Evolutionary conservation across 2,113 vertebrate genomes (phyloP).

Genomic region (Oreocharis arfaki): DNA sequence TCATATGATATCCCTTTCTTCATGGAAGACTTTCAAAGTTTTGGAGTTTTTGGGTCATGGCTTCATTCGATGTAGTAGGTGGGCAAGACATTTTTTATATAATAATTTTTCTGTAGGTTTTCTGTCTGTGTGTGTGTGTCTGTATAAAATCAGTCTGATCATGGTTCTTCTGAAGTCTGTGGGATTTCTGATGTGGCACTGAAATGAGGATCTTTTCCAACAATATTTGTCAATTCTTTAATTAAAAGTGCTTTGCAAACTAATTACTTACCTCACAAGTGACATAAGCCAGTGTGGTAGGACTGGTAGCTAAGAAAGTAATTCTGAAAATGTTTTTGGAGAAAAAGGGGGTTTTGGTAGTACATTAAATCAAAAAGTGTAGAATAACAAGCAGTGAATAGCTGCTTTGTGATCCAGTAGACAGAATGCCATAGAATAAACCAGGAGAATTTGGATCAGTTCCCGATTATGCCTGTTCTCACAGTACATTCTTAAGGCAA

Average conservation of each 20-base stretch:
- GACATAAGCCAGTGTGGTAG: neutral
- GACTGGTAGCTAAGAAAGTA: neutral
- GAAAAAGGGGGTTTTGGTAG: neutral
- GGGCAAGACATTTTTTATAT: neutral
- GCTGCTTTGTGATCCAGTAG: neutral
- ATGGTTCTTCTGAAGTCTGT: neutral
- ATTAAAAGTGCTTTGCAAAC: neutral
- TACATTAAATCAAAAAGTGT: neutral
- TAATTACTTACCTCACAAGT: neutral
- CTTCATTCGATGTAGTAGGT: neutral
- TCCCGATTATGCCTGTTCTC: neutral
- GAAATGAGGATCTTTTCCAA: neutral
- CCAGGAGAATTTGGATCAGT: neutral
- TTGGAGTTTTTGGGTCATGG: neutral
- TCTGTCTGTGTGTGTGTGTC: neutral
- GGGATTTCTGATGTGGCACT: neutral
- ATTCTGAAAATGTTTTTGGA: neutral
- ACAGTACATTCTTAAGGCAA: neutral
- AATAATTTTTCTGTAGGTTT: neutral
- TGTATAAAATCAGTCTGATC: neutral
- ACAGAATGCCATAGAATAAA: neutral
- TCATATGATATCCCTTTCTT: neutral
- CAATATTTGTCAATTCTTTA: neutral
- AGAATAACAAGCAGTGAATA: neutral
- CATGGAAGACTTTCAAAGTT: neutral